phyloP scores from a whole-genome alignment of 2,113 vertebrate species.

The Oceanites oceanicus region DNA sequence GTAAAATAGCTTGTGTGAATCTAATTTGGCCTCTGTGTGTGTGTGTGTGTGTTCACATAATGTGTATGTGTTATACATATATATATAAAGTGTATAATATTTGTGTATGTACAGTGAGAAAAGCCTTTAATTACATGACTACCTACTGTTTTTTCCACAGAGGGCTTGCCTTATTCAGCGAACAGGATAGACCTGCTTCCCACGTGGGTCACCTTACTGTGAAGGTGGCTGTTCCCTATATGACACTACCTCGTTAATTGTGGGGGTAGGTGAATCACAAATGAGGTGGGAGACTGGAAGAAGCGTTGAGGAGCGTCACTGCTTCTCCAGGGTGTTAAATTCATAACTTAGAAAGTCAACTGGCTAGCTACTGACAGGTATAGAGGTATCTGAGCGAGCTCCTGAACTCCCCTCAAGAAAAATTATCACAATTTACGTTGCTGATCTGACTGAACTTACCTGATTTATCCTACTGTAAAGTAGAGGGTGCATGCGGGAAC shows the following conservation, averaged over 20 bases:
- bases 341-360: background rate
- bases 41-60: background rate
- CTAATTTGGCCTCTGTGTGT: background rate
- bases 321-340: background rate
- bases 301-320: background rate
- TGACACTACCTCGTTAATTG: fast-evolving
- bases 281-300: background rate
- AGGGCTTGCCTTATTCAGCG: background rate
- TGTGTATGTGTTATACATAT: background rate
- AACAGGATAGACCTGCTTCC: slow-evolving; percentile 48
- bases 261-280: background rate
- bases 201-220: background rate
- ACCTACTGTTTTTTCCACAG: background rate
- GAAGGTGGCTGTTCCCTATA: background rate
- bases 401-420: background rate
- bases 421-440: background rate
- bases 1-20: slow-evolving; percentile 5
- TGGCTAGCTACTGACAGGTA: background rate
- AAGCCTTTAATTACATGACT: slow-evolving; percentile 30
- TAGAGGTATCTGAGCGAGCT: background rate
- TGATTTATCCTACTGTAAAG: background rate
- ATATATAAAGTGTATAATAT: background rate
- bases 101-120: background rate
- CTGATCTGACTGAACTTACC: background rate
- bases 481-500: background rate